Evolutionary conservation across 1,140 invertebrate genomes (phyloP), one percentile per base, ranked within the genome.

Genomic region (Drosophila baimaii): DNA sequence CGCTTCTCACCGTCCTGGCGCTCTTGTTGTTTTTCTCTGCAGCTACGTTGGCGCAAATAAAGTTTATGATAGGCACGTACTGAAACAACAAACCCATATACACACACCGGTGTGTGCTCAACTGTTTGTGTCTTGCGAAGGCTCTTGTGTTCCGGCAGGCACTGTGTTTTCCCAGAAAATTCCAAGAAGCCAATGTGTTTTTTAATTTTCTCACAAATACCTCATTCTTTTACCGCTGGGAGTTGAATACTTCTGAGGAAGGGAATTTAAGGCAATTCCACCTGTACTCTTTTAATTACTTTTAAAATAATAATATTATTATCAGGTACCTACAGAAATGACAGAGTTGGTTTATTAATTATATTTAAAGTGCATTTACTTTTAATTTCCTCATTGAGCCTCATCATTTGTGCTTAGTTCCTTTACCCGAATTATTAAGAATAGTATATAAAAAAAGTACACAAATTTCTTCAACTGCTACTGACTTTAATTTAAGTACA

Each of bases 31-130:
- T 33, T 44, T 51, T 35, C 46, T 33, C n/a, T 41, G 65, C 64
- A 61, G 35, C 55, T 44, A 56, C 64, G 66, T 69, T 88, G 76
- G 69, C 52, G 80, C 49, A 84, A 83, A 89, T 88, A 80, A 88
- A 88, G 64, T 88, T 88, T 88, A 88, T 80, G 84, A 89, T 89
- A 81, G 62, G 77, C 84, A 89, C 84, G 84, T 88, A 88, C 56
- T 33, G 55, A 19, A 51, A 74, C 52, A 69, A 49, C 44, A 21
- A 70, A 29, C 49, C 35, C 52, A 17, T 55, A 52, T 52, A 55
- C 15, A 43, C 31, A 35, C 33, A 25, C 13, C 13, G 39, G 21
- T 55, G 47, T 41, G 47, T 49, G 43, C 27, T 39, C 51, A 49
- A 54, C 59, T 43, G 57, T 56, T 35, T 46, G 58, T 39, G 57